phyloP scores from a whole-genome alignment of 2,113 vertebrate genomes.

The Barnardius zonarius region DNA sequence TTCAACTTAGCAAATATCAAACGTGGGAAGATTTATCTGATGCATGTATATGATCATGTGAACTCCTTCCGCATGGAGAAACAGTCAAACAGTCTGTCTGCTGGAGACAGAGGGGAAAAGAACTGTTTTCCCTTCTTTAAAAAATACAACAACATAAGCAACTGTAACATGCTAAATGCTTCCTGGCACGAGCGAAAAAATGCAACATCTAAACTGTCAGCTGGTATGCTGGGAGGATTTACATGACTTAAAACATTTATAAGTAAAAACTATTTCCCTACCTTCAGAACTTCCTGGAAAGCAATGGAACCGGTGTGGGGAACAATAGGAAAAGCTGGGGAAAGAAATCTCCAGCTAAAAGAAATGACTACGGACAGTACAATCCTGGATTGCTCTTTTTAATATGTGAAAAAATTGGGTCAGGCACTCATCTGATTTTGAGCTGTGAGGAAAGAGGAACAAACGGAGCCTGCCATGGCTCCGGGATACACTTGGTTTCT shows the following conservation, averaged over 20 bases:
- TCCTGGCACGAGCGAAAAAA: constrained; percentile 60
- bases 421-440: not conserved
- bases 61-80: constrained; percentile 41
- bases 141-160: constrained; percentile 33
- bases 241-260: constrained; percentile 17
- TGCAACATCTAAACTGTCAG: constrained; percentile 61
- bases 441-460: not conserved
- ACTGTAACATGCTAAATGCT: constrained; percentile 27
- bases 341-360: not conserved
- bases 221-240: not conserved
- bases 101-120: constrained; percentile 40
- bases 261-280: not conserved
- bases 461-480: not conserved
- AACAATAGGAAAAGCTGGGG: not conserved
- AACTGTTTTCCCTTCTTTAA: constrained; percentile 43
- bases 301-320: not conserved
- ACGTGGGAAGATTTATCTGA: constrained; percentile 60
- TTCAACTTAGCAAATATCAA: constrained; percentile 40
- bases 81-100: constrained; percentile 15
- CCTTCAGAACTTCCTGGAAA: constrained; percentile 24
- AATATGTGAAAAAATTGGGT: not conserved
- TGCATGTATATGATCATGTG: constrained; percentile 40
- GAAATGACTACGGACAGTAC: not conserved
- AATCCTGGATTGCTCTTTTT: not conserved
- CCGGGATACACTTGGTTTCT: not conserved